These are phyloP conservation scores for Misgurnus anguillicaudatus DNA, from an alignment of 2,113 vertebrate genomes.

Conservation along the genomic window DNA sequence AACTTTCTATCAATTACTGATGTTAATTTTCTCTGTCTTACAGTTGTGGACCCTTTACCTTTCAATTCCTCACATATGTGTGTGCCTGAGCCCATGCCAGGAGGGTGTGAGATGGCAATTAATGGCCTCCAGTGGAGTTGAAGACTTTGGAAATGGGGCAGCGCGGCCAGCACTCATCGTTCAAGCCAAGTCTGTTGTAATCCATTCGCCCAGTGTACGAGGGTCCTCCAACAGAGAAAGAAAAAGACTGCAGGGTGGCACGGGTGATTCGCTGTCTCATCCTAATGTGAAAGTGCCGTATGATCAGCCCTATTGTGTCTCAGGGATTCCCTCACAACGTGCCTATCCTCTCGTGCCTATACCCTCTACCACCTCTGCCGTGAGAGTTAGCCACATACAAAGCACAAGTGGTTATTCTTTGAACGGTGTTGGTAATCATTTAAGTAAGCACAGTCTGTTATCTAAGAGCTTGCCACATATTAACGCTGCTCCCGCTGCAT, in stretches of 20 bases:
- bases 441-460: slow-evolving; percentile 40
- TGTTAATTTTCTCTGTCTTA: neutral
- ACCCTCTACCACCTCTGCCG: slow-evolving; percentile 18
- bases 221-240: slow-evolving; percentile 43
- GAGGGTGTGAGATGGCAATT: slow-evolving; percentile 66
- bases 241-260: slow-evolving; percentile 59
- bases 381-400: slow-evolving; percentile 21
- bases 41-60: slow-evolving; percentile 25
- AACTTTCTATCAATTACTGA: neutral
- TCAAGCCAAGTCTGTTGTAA: slow-evolving; percentile 43
- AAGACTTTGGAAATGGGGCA: slow-evolving; percentile 57
- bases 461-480: slow-evolving; percentile 54
- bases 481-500: slow-evolving; percentile 48
- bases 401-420: slow-evolving; percentile 33
- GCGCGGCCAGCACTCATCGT: slow-evolving; percentile 28
- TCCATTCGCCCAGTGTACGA: slow-evolving; percentile 27
- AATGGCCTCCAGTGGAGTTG: slow-evolving; percentile 73
- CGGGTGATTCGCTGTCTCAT: slow-evolving; percentile 64
- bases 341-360: slow-evolving; percentile 60
- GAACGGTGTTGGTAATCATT: slow-evolving; percentile 60
- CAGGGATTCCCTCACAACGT: slow-evolving; percentile 63
- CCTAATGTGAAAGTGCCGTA: slow-evolving; percentile 62
- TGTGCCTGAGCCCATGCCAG: slow-evolving; percentile 41
- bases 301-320: slow-evolving; percentile 54
- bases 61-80: slow-evolving; percentile 33